Evolutionary conservation across 2,113 vertebrate species (phyloP), one percentile per base, ranked within the genome.

Genomic region (Phaethornis superciliosus): DNA sequence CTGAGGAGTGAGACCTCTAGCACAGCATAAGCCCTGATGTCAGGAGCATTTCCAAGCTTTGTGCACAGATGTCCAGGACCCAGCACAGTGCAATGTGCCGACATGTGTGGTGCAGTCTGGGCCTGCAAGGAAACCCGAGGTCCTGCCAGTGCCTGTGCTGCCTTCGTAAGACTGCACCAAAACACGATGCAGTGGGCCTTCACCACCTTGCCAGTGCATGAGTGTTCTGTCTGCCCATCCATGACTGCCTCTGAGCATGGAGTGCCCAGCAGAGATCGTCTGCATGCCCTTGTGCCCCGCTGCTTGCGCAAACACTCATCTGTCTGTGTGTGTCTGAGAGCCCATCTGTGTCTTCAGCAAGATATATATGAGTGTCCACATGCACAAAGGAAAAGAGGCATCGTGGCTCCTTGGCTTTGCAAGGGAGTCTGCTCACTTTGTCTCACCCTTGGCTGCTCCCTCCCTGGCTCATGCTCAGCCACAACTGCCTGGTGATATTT

Each of bases 41-140:
- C 2, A 0, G 4, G 47, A 81, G 42, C 64, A 30, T 32, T 58
- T 72, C 79, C 0, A 1, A 82, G 59, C 10, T 19, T 26, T 32
- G 44, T 0, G 0, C 23, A 69, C 0, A 0, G 12, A 37, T 37
- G n/a, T 8, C 26, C 6, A 1, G 83, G 44, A 37, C 37, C 0
- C 0, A 68, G 65, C 0, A 0, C 1, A 46, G 47, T 27, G 74
- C 0, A 0, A 40, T 1, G 5, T 3, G 1, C 18, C 3, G 0
- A 24, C 0, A 55, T 26, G 3, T 9, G 23, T 1, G 4, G 47
- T 18, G 20, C 19, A 42, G 74, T 15, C 8, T 10, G 5, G 33
- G 28, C 55, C 54, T 33, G 62, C 63, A 32, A 0, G 0, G 75
- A 49, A 17, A 49, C 52, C 37, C 56, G 2, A 10, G 56, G 65